phyloP scores from a whole-genome alignment of 2,888 invertebrate species.

The Gari tellinella region DNA sequence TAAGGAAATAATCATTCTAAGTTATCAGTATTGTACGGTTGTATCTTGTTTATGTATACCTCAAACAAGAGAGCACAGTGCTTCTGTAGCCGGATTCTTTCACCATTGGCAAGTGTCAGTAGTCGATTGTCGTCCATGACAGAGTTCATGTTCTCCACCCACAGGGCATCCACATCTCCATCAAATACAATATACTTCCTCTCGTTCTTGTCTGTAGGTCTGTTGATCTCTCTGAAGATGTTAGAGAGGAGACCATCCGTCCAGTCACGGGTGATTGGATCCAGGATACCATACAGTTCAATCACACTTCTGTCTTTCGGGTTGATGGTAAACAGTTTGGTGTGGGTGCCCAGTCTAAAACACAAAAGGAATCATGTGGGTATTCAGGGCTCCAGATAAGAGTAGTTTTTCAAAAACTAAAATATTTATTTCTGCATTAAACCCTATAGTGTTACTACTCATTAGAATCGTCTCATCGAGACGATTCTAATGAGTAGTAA shows the following conservation, averaged over 20 bases:
- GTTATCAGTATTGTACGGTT: not conserved
- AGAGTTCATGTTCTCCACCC: constrained; percentile 99
- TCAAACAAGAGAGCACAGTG: constrained; percentile 94
- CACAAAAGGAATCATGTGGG: too few species aligned
- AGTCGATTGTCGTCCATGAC: constrained; percentile 98
- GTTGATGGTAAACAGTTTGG: constrained; percentile 92
- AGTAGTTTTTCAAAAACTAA: too few species aligned
- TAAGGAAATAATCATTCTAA: not conserved
- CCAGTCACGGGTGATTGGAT: constrained; percentile 95
- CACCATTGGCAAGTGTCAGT: constrained; percentile 95
- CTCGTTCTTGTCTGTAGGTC: constrained; percentile 90
- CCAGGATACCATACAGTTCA: constrained; percentile 94
- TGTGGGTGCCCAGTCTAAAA: constrained; percentile 88
- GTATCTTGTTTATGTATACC: constrained; percentile 83
- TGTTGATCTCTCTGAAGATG: constrained; percentile 96
- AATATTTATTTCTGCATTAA: too few species aligned
- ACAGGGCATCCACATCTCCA: constrained; percentile 96
- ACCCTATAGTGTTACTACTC: too few species aligned
- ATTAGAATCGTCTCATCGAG: too few species aligned
- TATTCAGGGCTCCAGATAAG: too few species aligned
- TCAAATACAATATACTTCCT: constrained; percentile 94
- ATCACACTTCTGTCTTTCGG: constrained; percentile 96
- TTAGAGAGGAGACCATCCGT: constrained; percentile 95
- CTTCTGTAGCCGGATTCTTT: constrained; percentile 92
- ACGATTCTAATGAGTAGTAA: too few species aligned